Evolutionary conservation across 2,888 invertebrate species (phyloP).

Genomic region (Balanococcus diminutus): DNA sequence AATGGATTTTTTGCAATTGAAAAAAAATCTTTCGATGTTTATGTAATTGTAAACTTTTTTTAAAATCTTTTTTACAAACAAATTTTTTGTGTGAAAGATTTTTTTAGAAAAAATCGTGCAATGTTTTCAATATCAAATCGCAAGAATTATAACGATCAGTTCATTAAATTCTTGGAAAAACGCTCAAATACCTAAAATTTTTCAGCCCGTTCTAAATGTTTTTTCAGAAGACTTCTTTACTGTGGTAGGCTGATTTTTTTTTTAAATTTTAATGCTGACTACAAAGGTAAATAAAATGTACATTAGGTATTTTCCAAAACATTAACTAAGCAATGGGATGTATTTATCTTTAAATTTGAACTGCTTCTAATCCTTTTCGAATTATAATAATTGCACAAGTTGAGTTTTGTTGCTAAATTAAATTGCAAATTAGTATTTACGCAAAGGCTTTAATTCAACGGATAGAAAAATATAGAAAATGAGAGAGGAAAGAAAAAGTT

Average conservation of each 20-base stretch:
- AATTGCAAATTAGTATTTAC: conserved; percentile 18
- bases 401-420: conserved; percentile 25
- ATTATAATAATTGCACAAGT: conserved; percentile 25
- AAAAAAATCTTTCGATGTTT: no score
- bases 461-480: background rate
- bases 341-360: conserved; percentile 2
- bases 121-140: no score
- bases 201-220: background rate
- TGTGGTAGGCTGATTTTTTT: background rate
- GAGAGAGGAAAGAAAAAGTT: background rate
- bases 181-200: no score
- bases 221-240: background rate
- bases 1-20: no score
- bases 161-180: no score
- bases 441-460: background rate
- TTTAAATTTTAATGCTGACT: background rate
- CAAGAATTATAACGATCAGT: no score
- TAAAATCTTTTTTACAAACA: no score
- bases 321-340: conserved; percentile 11
- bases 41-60: no score
- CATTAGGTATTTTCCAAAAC: conserved; percentile 23
- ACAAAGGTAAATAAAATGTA: background rate
- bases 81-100: no score
- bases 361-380: conserved; percentile 2
- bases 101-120: no score